A percentile compares a stretch with the other conserved stretches of the same genome.
These are phyloP conservation scores for Sminthopsis crassicaudata DNA, from an alignment of 2,113 vertebrate species.

Conservation along the genomic window DNA sequence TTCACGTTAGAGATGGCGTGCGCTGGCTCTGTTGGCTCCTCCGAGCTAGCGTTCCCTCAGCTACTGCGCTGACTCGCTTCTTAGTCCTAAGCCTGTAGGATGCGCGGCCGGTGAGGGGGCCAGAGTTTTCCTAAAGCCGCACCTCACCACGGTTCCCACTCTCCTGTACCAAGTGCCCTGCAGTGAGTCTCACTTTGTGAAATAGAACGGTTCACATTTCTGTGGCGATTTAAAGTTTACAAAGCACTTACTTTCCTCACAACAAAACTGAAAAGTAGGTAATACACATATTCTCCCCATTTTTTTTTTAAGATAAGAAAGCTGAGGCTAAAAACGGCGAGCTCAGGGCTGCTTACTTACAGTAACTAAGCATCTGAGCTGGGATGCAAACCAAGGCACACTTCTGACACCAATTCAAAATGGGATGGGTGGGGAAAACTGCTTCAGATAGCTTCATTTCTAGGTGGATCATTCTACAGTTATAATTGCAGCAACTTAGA, in stretches of 20 bases:
- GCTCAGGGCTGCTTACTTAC: neutral
- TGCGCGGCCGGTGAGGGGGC: neutral
- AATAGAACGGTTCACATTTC: neutral
- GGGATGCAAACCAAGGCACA: neutral
- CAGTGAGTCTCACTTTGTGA: neutral
- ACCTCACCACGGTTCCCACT: neutral
- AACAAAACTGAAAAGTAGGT: neutral
- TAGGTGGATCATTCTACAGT: neutral
- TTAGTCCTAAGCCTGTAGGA: neutral
- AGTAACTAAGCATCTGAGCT: neutral
- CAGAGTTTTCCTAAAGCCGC: neutral
- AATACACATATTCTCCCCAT: neutral
- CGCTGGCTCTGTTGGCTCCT: neutral
- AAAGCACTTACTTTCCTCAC: neutral
- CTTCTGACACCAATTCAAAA: slow-evolving; percentile 32
- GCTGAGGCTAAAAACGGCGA: neutral
- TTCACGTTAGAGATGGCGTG: neutral
- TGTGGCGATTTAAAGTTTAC: neutral
- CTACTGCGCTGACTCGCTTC: neutral
- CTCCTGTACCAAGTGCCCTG: neutral
- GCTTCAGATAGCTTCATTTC: slow-evolving; percentile 16
- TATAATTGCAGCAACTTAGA: neutral
- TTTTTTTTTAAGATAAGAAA: neutral
- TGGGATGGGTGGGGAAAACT: slow-evolving; percentile 6
- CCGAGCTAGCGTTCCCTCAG: neutral